Evolutionary conservation across 2,797 vertebrate genomes (phyloP).

Genomic region (Coranthus polyacanthus): DNA sequence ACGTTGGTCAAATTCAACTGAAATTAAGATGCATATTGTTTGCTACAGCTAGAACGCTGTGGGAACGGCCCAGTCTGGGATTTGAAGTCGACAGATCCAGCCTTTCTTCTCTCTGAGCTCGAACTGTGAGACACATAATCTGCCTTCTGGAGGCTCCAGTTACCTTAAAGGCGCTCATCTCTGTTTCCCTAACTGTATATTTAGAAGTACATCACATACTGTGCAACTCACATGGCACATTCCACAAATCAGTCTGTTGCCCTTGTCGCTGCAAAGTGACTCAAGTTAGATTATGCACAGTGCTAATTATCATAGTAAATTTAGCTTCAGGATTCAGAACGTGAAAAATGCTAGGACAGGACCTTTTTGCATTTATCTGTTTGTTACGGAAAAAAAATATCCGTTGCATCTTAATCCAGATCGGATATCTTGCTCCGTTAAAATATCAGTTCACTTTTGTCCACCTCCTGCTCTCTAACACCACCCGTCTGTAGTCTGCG

Average conservation of each 20-base stretch:
- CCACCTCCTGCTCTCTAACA: slow-evolving; percentile 31
- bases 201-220: slow-evolving; percentile 81
- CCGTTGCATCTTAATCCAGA: slow-evolving; percentile 1
- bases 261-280: slow-evolving; percentile 53
- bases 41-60: neutral
- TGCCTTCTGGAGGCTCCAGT: slow-evolving; percentile 70
- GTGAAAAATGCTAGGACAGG: slow-evolving; percentile 1
- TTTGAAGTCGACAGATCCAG: slow-evolving; percentile 13
- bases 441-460: slow-evolving; percentile 26
- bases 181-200: slow-evolving; percentile 79
- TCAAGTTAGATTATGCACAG: slow-evolving; percentile 48
- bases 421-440: neutral
- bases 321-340: slow-evolving; percentile 20
- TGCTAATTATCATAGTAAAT: slow-evolving; percentile 42
- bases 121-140: slow-evolving; percentile 62
- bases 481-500: slow-evolving; percentile 8
- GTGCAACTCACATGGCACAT: slow-evolving; percentile 78
- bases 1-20: neutral
- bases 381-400: slow-evolving; percentile 1
- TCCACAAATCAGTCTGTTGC: slow-evolving; percentile 70
- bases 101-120: slow-evolving; percentile 29
- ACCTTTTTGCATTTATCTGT: neutral
- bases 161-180: slow-evolving; percentile 79
- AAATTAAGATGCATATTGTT: neutral
- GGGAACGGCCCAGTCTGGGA: neutral